A percentile compares a stretch with the other conserved stretches of the same genome.
These are phyloP conservation scores for Erethizon dorsatum DNA, from an alignment of 2,797 vertebrate genomes.

Conservation along the genomic window DNA sequence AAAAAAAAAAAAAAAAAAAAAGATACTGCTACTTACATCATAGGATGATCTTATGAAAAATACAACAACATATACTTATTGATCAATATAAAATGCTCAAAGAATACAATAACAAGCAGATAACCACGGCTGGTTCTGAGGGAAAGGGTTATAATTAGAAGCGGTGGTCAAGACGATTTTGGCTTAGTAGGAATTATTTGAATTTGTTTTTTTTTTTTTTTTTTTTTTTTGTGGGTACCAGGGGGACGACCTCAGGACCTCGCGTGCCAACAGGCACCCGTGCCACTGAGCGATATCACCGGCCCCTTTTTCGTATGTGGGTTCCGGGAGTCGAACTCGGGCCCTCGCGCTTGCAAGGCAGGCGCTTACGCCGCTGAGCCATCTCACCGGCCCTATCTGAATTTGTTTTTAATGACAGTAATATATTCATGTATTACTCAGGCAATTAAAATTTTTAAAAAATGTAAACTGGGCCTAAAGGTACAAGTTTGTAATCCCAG, in stretches of 20 bases:
- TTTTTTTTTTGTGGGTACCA: no score
- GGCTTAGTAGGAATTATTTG: neutral
- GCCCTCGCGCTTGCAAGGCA: no score
- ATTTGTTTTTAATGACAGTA: conserved; percentile 36
- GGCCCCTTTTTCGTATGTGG: no score
- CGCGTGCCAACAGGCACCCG: no score
- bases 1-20: no score
- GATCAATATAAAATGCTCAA: neutral
- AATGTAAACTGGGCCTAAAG: no score
- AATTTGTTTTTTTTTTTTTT: conserved; percentile 53
- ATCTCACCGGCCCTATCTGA: no score
- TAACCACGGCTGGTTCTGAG: neutral
- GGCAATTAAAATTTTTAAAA: neutral
- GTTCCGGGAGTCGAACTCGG: no score
- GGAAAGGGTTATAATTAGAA: neutral
- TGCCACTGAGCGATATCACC: no score
- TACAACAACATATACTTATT: neutral
- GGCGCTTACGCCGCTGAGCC: no score
- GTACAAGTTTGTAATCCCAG: no score
- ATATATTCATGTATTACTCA: neutral
- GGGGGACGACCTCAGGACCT: no score
- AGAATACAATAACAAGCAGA: neutral
- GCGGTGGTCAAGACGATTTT: neutral
- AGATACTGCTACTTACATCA: neutral
- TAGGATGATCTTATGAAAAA: conserved; percentile 8